Evolutionary conservation across 2,797 vertebrate genomes (phyloP).

Genomic region (Monodelphis domestica): DNA sequence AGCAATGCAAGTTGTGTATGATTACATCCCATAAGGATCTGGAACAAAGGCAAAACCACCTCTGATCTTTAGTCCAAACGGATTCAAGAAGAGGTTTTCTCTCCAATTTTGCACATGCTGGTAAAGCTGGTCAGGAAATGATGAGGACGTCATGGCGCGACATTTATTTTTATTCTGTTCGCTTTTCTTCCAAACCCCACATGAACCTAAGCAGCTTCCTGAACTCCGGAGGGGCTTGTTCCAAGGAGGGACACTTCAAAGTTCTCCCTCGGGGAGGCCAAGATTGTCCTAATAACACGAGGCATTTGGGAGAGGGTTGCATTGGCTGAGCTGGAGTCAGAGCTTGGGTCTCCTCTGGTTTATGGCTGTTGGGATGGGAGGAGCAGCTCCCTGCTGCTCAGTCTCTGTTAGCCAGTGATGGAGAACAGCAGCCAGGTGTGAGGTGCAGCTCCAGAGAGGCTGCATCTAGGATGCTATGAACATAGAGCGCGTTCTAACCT

Average conservation of each 20-base stretch:
- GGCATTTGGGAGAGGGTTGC: constrained; percentile 46
- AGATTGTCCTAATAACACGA: background rate
- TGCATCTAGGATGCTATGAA: background rate
- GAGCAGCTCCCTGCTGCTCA: background rate
- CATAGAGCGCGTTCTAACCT: no score
- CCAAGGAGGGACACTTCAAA: background rate
- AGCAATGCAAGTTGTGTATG: background rate
- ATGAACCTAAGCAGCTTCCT: constrained; percentile 13
- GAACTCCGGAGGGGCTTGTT: constrained; percentile 14
- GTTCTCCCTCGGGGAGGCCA: background rate
- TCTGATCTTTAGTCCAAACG: constrained; percentile 2
- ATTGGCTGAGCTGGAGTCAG: background rate
- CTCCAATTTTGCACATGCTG: background rate
- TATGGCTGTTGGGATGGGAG: background rate
- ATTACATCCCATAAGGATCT: background rate
- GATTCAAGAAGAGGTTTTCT: background rate
- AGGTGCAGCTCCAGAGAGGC: background rate
- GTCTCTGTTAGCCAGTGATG: background rate
- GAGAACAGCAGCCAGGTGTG: background rate
- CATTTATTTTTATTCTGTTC: constrained; percentile 27
- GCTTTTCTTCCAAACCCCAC: constrained; percentile 40
- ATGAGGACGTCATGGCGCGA: constrained; percentile 22
- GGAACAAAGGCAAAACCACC: background rate
- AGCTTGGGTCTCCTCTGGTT: background rate
- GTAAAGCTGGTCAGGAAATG: constrained; percentile 18